Conservation (phyloP, 2,888 invertebrate genomes). For the Penaeus monodon region DNA sequence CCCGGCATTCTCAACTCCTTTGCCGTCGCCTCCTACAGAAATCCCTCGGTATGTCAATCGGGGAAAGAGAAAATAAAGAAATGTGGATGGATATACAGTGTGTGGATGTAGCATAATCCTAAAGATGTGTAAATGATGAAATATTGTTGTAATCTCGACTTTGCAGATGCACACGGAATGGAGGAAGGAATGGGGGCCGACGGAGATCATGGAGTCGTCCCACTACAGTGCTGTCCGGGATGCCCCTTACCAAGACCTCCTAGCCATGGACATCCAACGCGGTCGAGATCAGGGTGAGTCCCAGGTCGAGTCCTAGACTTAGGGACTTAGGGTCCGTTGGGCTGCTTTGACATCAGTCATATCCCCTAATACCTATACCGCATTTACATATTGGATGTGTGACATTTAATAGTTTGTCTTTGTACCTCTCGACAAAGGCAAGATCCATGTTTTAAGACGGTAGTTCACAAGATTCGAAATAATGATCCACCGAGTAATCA, state of each 20-base stretch:
- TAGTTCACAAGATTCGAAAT: too few relatives aligned
- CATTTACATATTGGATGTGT: too few relatives aligned
- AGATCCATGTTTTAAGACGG: too few relatives aligned
- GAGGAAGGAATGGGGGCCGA: conserved; percentile 42
- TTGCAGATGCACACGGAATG: conserved; percentile 61
- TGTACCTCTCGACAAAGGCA: too few relatives aligned
- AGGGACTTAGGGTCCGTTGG: background rate
- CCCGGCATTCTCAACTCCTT: conserved; percentile 59
- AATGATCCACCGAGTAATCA: too few relatives aligned
- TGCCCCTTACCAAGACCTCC: conserved; percentile 55
- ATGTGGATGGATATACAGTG: too few relatives aligned
- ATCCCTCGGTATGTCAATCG: conserved; percentile 31
- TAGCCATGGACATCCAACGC: conserved; percentile 62
- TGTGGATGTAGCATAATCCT: background rate
- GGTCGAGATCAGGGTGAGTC: conserved; percentile 59
- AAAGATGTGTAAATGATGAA: background rate
- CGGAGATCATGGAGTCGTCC: conserved; percentile 34
- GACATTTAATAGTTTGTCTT: too few relatives aligned
- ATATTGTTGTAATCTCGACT: background rate
- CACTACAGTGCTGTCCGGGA: conserved; percentile 57
- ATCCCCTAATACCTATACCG: too few relatives aligned
- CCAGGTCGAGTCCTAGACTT: background rate
- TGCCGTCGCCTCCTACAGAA: conserved; percentile 59
- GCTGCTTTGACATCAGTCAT: too few relatives aligned
- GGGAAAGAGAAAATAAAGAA: too few relatives aligned